Evolutionary conservation across 2,888 invertebrate genomes (phyloP), one percentile per base, ranked within the genome.

Genomic region (Perizoma affinitatum): DNA sequence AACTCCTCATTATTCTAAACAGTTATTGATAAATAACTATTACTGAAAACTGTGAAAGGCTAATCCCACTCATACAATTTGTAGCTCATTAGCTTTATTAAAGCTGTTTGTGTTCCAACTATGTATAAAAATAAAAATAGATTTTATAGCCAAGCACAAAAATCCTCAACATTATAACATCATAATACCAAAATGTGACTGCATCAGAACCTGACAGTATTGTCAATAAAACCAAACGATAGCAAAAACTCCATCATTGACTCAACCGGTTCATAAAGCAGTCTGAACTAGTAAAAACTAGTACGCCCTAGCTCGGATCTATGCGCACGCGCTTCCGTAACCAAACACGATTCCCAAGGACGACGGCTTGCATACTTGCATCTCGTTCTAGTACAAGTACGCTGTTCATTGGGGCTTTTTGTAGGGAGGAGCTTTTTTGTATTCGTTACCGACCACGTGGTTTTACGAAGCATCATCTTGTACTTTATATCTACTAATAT

Each of bases 241-340:
- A 9, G 45, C 45, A 53, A 53, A 38, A 10, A 44, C 44, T 42
- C 51, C 51, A 43, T 43, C 51, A 43, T 43, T 7, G 1, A 42
- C 4, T n/a, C 9, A 6, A 54, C 59, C 54, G 54, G 59, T 59
- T 53, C 7, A 6, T 33, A 41, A 11, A 43, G 35, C 42, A 43
- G 52, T 10, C 54, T 41, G 10, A 7, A 57, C 45, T 42, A 42
- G 46, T 38, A 7, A 2, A 22, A 22, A 22, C 22, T 22, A 22
- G 22, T 43, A 40, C 40, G 42, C 51, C 22, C 44, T 56, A 44
- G 53, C 43, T 38, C 40, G 48, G 56, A 57, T 61, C 61, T 61
- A 61, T 53, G 50, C 22, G 50, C 49, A 41, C 63, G 63, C 52
- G 67, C 64, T 78, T 78, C 77, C 77, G 79, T 78, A 78, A 72